Conservation (phyloP, 2,113 vertebrate genomes). For the Clarias macrocephalus region DNA sequence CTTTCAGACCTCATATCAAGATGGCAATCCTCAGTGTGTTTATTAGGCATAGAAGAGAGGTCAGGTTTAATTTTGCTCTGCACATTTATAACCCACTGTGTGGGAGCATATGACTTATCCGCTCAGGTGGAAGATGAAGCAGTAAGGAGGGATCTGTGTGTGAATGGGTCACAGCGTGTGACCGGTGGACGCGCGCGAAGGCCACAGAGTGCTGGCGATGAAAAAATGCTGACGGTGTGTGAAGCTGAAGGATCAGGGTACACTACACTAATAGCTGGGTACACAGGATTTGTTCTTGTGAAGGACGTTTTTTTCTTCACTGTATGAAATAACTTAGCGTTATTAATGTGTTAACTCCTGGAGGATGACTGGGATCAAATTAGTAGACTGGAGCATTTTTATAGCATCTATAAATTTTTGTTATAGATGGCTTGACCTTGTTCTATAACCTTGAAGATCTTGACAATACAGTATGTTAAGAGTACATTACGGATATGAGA, state of each 20-base stretch:
- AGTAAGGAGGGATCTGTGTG: conserved; percentile 12
- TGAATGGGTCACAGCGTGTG: conserved; percentile 26
- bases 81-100: conserved; percentile 18
- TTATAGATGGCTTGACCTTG: neutral
- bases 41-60: conserved; percentile 26
- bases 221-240: conserved; percentile 34
- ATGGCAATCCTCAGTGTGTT: neutral
- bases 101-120: conserved; percentile 36
- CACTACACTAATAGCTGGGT: neutral
- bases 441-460: neutral
- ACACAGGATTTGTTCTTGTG: conserved; percentile 7
- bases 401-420: neutral
- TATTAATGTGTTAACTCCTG: neutral
- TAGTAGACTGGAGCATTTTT: neutral
- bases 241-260: conserved; percentile 9
- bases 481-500: neutral
- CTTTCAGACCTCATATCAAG: conserved; percentile 8
- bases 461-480: neutral
- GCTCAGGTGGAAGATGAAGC: conserved; percentile 22
- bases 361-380: conserved; percentile 11
- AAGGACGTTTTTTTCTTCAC: neutral
- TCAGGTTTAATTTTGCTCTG: conserved; percentile 27
- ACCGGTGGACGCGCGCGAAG: conserved; percentile 32
- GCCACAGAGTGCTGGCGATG: conserved; percentile 19
- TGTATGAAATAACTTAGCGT: neutral